Evolutionary conservation across 2,113 vertebrate species (phyloP).

Genomic region (Bos javanicus): DNA sequence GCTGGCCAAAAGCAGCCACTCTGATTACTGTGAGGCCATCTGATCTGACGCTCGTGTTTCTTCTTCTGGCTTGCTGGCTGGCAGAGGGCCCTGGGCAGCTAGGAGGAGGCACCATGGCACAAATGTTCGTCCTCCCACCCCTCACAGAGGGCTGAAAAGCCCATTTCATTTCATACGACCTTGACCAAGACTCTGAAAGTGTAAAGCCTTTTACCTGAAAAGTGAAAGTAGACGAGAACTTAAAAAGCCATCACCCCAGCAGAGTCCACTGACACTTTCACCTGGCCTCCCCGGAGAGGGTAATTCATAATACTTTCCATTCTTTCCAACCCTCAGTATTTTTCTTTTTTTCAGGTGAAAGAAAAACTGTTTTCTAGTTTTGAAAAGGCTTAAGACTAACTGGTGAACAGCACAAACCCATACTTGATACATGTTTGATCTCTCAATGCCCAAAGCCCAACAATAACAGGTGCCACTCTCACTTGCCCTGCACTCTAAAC

Average conservation of each 20-base stretch:
- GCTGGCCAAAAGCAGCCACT: constrained; percentile 43
- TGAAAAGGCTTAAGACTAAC: not conserved
- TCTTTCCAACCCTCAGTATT: not conserved
- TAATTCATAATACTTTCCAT: not conserved
- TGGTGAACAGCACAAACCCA: not conserved
- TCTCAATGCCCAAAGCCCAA: not conserved
- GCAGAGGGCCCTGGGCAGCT: constrained; percentile 43
- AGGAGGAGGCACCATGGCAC: not conserved
- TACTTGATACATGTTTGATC: not conserved
- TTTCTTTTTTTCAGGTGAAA: not conserved
- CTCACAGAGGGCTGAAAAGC: not conserved
- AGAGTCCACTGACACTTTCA: not conserved
- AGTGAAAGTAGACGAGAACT: not conserved
- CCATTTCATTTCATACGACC: not conserved
- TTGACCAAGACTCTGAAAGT: not conserved
- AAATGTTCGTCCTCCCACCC: not conserved
- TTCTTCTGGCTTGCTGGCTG: constrained; percentile 52
- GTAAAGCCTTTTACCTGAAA: not conserved
- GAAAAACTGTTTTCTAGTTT: not conserved
- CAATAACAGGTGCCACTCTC: too few species aligned
- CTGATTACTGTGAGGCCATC: constrained; percentile 61
- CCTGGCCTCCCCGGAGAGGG: not conserved
- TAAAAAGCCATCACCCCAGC: not conserved
- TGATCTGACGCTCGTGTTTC: constrained; percentile 64
- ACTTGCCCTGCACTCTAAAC: not conserved